Percentiles rank a stretch among this genome's conserved stretches.
phyloP scores from a whole-genome alignment of 2,888 invertebrate species.

The Chelonus formosanus region DNA sequence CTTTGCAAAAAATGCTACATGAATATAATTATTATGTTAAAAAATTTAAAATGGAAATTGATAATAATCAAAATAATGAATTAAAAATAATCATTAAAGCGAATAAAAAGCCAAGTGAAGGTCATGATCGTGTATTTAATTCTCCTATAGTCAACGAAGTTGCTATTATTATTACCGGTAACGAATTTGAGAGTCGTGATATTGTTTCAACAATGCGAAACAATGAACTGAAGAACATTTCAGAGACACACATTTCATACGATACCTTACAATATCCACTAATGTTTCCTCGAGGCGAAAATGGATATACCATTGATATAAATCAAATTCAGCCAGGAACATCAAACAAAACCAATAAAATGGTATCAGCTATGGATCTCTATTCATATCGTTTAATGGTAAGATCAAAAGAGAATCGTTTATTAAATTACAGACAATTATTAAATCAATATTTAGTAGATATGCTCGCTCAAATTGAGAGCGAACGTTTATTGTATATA shows the following conservation, averaged over 20 bases:
- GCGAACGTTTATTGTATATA: constrained; percentile 53
- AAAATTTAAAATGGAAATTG: no score
- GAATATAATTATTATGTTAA: no score
- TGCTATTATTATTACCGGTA: constrained; percentile 51
- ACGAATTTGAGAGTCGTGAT: constrained; percentile 38
- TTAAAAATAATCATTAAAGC: constrained; percentile 19
- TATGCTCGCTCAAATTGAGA: constrained; percentile 60
- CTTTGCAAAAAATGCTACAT: no score
- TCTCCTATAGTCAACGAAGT: constrained; percentile 52
- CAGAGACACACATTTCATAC: constrained; percentile 36
- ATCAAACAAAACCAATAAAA: no score
- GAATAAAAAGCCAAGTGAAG: constrained; percentile 47
- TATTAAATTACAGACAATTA: no score
- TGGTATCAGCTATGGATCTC: constrained; percentile 40
- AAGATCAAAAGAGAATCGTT: constrained; percentile 13
- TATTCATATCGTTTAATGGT: no score
- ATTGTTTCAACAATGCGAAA: constrained; percentile 45
- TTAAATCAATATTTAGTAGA: constrained; percentile 45
- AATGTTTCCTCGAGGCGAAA: constrained; percentile 46
- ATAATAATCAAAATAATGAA: no score
- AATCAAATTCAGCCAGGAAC: neutral
- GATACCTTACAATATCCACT: constrained; percentile 49
- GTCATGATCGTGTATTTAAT: constrained; percentile 56
- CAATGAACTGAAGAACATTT: constrained; percentile 44
- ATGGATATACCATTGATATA: constrained; percentile 44